phyloP scores from a whole-genome alignment of 2,888 invertebrate genomes.

The Belgica antarctica region DNA sequence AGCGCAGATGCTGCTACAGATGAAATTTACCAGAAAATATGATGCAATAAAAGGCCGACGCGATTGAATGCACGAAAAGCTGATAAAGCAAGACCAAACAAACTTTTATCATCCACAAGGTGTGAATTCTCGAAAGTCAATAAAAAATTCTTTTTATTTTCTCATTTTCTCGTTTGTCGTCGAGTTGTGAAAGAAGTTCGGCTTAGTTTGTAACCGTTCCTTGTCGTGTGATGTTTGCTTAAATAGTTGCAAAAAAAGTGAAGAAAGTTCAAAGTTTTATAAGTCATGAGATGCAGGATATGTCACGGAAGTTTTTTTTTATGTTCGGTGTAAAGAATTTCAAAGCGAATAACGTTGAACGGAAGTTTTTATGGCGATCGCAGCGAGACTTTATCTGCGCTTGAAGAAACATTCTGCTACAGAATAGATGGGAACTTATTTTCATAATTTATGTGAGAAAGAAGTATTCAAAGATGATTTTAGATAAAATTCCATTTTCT shows the following conservation, averaged over 20 bases:
- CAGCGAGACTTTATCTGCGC: not conserved
- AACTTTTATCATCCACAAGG: not conserved
- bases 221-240: not conserved
- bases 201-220: not conserved
- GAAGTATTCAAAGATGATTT: not conserved
- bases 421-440: not conserved
- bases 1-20: not conserved
- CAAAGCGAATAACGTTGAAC: not conserved
- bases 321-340: not conserved
- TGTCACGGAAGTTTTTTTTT: not conserved
- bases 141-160: not conserved
- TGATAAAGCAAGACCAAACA: not conserved
- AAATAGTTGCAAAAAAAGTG: not conserved
- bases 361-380: not conserved
- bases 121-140: conserved; percentile 20
- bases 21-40: not conserved
- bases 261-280: not conserved
- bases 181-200: not conserved
- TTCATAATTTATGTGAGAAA: not conserved
- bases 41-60: not conserved
- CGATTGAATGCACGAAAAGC: not conserved
- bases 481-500: not conserved
- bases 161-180: not conserved
- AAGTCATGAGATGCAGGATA: not conserved
- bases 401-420: not conserved